A percentile compares a stretch with the other conserved stretches of the same genome.
Evolutionary conservation across 1,140 invertebrate species (phyloP).

Genomic region (Rhyacophila brunnea): DNA sequence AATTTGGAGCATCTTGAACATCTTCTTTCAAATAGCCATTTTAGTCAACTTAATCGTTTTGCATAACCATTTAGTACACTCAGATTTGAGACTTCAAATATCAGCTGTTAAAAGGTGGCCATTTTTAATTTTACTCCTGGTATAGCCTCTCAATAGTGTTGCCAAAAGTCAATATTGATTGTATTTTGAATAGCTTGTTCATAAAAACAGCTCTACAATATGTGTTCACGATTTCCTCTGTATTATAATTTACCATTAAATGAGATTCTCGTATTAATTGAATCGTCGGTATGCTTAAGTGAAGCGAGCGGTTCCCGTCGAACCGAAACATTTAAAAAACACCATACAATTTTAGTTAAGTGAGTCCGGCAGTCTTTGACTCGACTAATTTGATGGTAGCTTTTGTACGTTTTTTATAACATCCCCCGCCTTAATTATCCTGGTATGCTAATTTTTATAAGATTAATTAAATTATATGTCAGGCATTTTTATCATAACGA

Average conservation of each 20-base stretch:
- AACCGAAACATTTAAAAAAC: background rate
- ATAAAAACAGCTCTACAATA: background rate
- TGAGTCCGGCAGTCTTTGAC: background rate
- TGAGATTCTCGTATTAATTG: background rate
- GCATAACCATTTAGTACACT: no score
- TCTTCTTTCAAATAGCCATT: no score
- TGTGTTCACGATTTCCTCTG: background rate
- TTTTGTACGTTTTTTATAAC: slow-evolving; percentile 28
- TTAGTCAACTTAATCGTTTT: no score
- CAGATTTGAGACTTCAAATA: no score
- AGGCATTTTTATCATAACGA: slow-evolving; percentile 3
- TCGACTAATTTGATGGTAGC: slow-evolving; percentile 10
- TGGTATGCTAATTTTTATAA: background rate
- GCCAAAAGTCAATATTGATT: no score
- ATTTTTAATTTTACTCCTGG: no score
- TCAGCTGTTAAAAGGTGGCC: no score
- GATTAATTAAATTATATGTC: slow-evolving; percentile 2
- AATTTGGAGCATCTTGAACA: no score
- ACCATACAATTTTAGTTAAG: no score
- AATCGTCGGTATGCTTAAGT: background rate
- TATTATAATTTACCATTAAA: background rate
- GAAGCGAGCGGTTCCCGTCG: background rate
- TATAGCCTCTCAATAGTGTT: no score
- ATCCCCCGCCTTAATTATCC: slow-evolving; percentile 14
- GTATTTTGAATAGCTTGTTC: no score